Conservation (phyloP, 2,113 vertebrate species). For the Tupaia tana region DNA sequence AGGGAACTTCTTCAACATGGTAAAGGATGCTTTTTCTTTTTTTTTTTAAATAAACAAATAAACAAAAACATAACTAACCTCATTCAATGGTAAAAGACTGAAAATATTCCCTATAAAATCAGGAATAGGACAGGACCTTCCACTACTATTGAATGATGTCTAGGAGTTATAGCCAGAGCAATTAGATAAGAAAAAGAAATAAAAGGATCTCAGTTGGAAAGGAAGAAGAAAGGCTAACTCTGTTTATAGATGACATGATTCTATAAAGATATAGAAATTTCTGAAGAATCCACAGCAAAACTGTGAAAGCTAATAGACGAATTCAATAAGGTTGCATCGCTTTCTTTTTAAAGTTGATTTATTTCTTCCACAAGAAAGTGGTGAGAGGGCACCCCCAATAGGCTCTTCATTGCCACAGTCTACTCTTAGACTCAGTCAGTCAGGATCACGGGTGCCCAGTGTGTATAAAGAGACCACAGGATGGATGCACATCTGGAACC, state of each 20-base stretch:
- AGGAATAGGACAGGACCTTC: background rate
- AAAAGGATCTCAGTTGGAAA: background rate
- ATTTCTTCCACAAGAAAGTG: too few relatives aligned
- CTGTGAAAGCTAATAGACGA: background rate
- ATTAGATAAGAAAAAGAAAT: constrained; percentile 52
- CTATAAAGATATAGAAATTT: background rate
- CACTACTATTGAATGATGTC: background rate
- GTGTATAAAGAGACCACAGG: too few relatives aligned
- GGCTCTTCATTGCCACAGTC: too few relatives aligned
- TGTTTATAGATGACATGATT: background rate
- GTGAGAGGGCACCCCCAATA: too few relatives aligned
- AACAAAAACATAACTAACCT: background rate
- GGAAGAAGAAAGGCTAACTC: background rate
- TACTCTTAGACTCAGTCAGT: too few relatives aligned
- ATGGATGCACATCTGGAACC: too few relatives aligned
- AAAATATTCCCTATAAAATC: constrained; percentile 13
- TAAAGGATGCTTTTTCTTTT: background rate
- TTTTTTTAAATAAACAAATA: constrained; percentile 7
- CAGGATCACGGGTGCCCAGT: too few relatives aligned
- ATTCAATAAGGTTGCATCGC: background rate
- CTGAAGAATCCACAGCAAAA: background rate
- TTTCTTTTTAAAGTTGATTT: too few relatives aligned
- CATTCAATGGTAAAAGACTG: background rate
- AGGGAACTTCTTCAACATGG: constrained; percentile 18
- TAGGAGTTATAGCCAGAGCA: constrained; percentile 31